Percentiles rank a stretch among this genome's conserved stretches.
These are phyloP conservation scores for Stenodera caucasica DNA, from an alignment of 2,888 invertebrate species.

Conservation along the genomic window DNA sequence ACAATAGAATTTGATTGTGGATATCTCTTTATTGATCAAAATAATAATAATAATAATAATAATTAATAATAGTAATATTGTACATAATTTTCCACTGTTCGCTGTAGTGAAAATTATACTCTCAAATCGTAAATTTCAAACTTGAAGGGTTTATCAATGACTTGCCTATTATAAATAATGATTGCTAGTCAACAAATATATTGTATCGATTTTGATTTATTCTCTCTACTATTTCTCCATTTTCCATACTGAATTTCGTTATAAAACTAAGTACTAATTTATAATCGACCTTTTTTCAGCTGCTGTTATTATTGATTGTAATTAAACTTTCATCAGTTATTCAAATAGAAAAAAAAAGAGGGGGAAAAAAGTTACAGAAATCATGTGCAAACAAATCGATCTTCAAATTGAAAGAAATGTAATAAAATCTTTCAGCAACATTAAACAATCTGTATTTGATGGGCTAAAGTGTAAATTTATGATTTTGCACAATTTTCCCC, in stretches of 20 bases:
- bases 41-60: neutral
- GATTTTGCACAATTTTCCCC: neutral
- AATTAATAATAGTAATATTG: no score
- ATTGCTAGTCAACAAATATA: no score
- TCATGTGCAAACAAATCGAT: neutral
- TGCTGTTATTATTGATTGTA: neutral
- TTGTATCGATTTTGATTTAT: no score
- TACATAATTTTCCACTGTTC: neutral
- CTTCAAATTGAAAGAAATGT: neutral
- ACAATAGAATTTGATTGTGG: neutral
- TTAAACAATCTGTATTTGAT: neutral
- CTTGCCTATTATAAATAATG: no score
- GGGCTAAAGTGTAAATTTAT: neutral
- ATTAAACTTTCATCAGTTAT: neutral
- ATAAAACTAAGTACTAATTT: no score
- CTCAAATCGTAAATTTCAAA: neutral
- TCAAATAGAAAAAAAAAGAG: no score
- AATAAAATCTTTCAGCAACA: conserved; percentile 3
- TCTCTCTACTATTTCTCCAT: no score
- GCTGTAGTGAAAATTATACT: neutral
- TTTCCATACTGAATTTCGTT: no score
- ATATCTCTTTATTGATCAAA: neutral
- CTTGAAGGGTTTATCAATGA: neutral
- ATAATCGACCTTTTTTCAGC: neutral
- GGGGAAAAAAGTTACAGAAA: neutral